Evolutionary conservation across 1,140 invertebrate species (phyloP).

Genomic region (Diuraphis noxia): DNA sequence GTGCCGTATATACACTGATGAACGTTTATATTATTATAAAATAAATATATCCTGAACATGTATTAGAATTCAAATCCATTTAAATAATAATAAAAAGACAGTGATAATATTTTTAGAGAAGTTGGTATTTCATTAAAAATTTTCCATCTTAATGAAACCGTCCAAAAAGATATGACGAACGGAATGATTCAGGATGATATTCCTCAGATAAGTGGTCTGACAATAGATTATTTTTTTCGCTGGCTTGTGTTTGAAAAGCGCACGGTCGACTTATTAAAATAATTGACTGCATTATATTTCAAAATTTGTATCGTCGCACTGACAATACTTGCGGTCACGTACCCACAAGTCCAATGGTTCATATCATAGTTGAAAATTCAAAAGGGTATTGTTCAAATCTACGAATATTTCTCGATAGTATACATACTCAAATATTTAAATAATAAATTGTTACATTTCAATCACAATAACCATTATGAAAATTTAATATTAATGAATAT

Average conservation of each 20-base stretch:
- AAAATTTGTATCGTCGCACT: neutral
- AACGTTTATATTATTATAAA: no score
- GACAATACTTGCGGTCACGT: neutral
- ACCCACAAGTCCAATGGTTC: neutral
- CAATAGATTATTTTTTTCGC: neutral
- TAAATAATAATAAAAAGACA: neutral
- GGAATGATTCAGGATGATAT: neutral
- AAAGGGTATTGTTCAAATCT: neutral
- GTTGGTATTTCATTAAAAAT: neutral
- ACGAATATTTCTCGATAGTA: neutral
- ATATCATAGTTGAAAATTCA: neutral
- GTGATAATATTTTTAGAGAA: neutral
- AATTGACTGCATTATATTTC: neutral
- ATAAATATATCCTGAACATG: no score
- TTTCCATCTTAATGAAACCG: neutral
- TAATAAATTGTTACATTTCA: neutral
- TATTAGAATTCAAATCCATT: no score
- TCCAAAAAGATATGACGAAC: neutral
- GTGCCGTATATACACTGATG: no score
- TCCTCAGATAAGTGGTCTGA: neutral
- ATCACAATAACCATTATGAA: neutral
- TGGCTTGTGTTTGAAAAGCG: neutral
- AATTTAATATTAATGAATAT: neutral
- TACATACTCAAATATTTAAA: neutral
- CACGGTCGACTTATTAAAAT: neutral